phyloP scores from a whole-genome alignment of 1,140 invertebrate species.

The Sitophilus oryzae region DNA sequence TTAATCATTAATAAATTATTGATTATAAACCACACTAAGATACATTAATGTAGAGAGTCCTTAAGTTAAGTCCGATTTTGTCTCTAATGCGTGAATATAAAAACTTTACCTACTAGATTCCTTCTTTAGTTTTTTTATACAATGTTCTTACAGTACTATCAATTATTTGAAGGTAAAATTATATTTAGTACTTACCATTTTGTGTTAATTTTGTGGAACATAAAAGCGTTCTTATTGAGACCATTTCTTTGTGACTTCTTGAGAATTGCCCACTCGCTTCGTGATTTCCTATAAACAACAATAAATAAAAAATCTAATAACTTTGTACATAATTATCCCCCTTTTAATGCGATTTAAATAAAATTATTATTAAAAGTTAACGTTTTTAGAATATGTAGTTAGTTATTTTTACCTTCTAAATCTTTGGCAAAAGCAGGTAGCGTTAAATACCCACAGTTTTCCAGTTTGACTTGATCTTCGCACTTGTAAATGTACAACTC shows the following conservation, averaged over 20 bases:
- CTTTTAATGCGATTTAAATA: too few relatives aligned
- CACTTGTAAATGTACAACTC: conserved; percentile 90
- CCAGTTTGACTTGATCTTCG: conserved; percentile 72
- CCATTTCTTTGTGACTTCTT: conserved; percentile 76
- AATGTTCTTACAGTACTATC: too few relatives aligned
- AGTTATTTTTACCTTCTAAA: conserved; percentile 39
- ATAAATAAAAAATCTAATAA: background rate
- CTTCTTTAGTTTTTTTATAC: too few relatives aligned
- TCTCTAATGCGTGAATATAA: too few relatives aligned
- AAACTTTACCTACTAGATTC: too few relatives aligned
- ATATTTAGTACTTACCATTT: conserved; percentile 58
- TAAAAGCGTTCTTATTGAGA: conserved; percentile 75
- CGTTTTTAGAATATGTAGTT: background rate
- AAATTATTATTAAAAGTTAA: too few relatives aligned
- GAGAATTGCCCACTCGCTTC: conserved; percentile 55
- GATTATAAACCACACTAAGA: too few relatives aligned
- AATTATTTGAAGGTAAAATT: background rate
- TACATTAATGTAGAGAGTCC: too few relatives aligned
- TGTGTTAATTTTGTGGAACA: conserved; percentile 95
- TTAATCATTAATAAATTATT: background rate
- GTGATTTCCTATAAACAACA: conserved; percentile 33
- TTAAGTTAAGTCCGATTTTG: too few relatives aligned
- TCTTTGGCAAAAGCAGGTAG: conserved; percentile 67
- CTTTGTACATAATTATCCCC: too few relatives aligned
- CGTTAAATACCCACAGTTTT: conserved; percentile 66